phyloP scores from a whole-genome alignment of 2,797 vertebrate species.

The Botia almorhae region DNA sequence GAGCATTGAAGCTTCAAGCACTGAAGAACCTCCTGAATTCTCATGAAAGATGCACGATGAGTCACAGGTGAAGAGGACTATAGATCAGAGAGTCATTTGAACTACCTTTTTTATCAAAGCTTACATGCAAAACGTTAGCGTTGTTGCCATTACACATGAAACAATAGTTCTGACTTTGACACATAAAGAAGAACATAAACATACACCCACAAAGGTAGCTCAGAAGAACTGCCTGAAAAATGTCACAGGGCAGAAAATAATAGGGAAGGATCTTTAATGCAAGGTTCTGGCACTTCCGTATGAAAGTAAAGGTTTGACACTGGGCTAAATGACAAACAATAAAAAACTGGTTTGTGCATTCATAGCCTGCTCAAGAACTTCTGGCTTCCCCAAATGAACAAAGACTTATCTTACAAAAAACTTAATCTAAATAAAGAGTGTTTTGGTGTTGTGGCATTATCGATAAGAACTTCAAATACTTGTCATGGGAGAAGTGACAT shows the following conservation, averaged over 20 bases:
- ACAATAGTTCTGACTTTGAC: not conserved
- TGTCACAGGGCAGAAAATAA: not conserved
- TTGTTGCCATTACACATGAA: not conserved
- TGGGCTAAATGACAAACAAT: not conserved
- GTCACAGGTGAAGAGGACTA: not conserved
- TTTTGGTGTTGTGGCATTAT: too few relatives aligned
- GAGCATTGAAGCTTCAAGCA: slow-evolving; percentile 17
- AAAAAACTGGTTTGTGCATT: slow-evolving; percentile 7
- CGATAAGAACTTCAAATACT: slow-evolving; percentile 2
- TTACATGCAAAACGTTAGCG: not conserved
- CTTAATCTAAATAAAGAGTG: not conserved
- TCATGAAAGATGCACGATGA: not conserved
- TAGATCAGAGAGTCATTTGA: not conserved
- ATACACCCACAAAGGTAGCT: not conserved
- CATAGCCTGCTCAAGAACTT: not conserved
- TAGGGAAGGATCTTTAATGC: slow-evolving; percentile 27
- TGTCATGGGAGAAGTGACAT: not conserved
- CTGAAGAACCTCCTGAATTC: not conserved
- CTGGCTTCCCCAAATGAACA: not conserved
- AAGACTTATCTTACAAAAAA: not conserved
- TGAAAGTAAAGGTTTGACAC: slow-evolving; percentile 31
- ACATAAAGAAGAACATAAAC: not conserved
- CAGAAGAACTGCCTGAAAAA: not conserved
- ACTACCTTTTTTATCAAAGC: not conserved
- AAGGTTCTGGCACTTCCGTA: slow-evolving; percentile 11